A percentile compares a stretch with the other conserved stretches of the same genome.
Evolutionary conservation across 2,113 vertebrate genomes (phyloP).

Genomic region (Anoplopoma fimbria): DNA sequence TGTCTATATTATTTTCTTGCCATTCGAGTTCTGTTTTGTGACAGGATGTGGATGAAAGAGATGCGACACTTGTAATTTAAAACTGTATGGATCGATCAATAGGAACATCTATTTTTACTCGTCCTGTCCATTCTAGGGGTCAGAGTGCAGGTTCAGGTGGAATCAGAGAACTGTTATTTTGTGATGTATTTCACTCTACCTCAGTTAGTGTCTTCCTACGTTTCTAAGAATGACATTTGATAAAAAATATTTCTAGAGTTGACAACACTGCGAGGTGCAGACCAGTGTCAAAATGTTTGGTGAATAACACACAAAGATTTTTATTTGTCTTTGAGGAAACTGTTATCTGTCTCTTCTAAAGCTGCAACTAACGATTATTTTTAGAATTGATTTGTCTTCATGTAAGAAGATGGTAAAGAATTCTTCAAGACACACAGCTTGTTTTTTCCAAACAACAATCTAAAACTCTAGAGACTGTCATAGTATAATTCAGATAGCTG

Average conservation of each 20-base stretch:
- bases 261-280: background rate
- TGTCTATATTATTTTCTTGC: background rate
- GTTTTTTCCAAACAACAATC: too few species aligned
- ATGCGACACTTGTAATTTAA: slow-evolving; percentile 12
- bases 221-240: background rate
- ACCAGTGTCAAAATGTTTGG: background rate
- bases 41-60: background rate
- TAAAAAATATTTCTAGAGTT: background rate
- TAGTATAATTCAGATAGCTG: too few species aligned
- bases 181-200: too few species aligned
- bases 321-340: background rate
- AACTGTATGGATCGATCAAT: slow-evolving; percentile 19
- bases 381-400: too few species aligned
- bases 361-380: background rate
- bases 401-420: too few species aligned
- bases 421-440: too few species aligned
- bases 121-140: background rate
- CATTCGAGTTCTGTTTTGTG: background rate
- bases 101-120: slow-evolving; percentile 11
- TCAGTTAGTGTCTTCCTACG: background rate
- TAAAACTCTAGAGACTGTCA: too few species aligned
- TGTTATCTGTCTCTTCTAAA: background rate
- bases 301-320: too few species aligned
- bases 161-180: background rate
- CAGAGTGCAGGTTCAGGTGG: slow-evolving; percentile 1